Percentiles rank a stretch among this genome's conserved stretches.
Conservation (phyloP, 1,140 invertebrate species). For the Musca vetustissima region DNA sequence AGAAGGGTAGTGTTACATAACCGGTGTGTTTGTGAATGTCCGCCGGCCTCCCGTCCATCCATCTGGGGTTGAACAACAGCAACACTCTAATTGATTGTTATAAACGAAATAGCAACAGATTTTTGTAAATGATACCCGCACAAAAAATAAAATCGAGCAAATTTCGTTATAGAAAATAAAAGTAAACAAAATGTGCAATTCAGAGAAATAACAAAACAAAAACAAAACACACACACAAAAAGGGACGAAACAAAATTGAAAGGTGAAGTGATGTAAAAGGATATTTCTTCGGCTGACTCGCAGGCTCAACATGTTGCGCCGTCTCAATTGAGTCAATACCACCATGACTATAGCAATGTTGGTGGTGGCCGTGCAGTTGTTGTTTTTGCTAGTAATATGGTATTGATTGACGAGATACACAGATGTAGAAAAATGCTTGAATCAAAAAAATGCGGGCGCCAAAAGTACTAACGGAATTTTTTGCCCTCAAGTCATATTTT, state of each 20-base stretch:
- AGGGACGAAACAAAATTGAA: too few species aligned
- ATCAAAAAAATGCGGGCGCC: not conserved
- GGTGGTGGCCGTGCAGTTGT: not conserved
- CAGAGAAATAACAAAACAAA: not conserved
- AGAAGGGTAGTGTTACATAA: too few species aligned
- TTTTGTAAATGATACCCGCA: slow-evolving; percentile 23
- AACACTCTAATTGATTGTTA: too few species aligned
- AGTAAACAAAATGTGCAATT: slow-evolving; percentile 10
- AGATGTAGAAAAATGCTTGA: not conserved
- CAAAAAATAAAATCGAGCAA: not conserved
- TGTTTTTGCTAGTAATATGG: not conserved
- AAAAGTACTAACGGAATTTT: slow-evolving; percentile 9
- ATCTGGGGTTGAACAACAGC: too few species aligned
- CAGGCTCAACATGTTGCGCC: slow-evolving; percentile 9
- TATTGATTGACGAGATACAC: not conserved
- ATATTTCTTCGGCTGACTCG: not conserved
- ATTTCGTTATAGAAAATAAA: too few species aligned
- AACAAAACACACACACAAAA: too few species aligned
- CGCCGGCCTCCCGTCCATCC: too few species aligned
- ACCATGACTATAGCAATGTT: too few species aligned
- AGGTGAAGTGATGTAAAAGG: too few species aligned
- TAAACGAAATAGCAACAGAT: not conserved
- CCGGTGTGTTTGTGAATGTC: too few species aligned
- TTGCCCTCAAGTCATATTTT: too few species aligned
- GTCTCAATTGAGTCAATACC: not conserved